Conservation (phyloP, 1,140 invertebrate genomes). For the Drosophila eugracilis region DNA sequence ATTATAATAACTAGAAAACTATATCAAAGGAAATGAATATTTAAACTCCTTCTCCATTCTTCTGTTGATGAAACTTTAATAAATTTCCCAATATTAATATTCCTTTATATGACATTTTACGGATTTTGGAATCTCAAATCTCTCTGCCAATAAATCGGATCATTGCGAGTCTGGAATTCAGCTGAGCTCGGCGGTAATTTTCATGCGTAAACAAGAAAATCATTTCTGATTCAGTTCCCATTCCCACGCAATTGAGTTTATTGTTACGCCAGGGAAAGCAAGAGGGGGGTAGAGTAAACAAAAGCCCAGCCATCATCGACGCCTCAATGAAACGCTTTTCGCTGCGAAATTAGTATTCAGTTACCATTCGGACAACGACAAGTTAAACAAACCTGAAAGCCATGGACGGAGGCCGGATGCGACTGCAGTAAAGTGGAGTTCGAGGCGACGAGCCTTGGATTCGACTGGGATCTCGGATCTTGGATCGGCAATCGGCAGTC, state of each 20-base stretch:
- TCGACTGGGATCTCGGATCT: constrained; percentile 14
- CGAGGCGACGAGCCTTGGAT: constrained; percentile 23
- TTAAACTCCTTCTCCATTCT: too few species aligned
- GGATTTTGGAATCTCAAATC: neutral
- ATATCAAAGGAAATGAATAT: too few species aligned
- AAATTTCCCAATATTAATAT: too few species aligned
- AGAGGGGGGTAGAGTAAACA: constrained; percentile 52
- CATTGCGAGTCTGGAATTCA: neutral
- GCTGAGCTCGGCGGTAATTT: constrained; percentile 9
- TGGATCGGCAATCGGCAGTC: constrained; percentile 33
- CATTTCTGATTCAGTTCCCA: constrained; percentile 59
- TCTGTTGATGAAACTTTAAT: too few species aligned
- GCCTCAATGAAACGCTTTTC: constrained; percentile 57
- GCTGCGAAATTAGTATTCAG: constrained; percentile 75
- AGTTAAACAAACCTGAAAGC: constrained; percentile 13
- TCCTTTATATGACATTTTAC: too few species aligned
- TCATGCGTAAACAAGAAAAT: constrained; percentile 26
- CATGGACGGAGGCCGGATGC: constrained; percentile 47
- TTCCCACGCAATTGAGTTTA: constrained; percentile 74
- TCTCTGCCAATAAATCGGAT: neutral
- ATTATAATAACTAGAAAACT: too few species aligned
- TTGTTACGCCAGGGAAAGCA: constrained; percentile 45
- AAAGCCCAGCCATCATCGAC: constrained; percentile 75
- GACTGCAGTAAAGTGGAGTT: constrained; percentile 17
- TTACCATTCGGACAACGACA: constrained; percentile 61